These are phyloP conservation scores for Lanistes nyassanus DNA, from an alignment of 1,140 invertebrate genomes.

Conservation along the genomic window DNA sequence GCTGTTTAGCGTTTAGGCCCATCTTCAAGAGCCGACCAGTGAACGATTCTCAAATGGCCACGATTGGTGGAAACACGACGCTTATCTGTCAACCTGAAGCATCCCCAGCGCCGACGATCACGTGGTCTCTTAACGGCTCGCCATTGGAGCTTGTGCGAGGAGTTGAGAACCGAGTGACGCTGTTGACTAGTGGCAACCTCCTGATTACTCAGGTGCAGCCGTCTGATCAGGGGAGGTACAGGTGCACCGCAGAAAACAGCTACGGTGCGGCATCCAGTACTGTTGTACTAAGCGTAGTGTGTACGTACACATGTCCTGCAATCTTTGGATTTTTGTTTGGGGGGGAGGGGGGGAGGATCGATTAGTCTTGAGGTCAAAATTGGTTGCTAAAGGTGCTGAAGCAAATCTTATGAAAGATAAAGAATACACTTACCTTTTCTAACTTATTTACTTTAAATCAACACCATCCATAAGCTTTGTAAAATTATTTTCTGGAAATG, in stretches of 20 bases:
- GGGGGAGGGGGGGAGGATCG: too few relatives aligned
- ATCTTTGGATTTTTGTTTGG: constrained; percentile 15
- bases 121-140: constrained; percentile 88
- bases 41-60: constrained; percentile 88
- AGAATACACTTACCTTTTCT: too few relatives aligned
- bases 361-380: too few relatives aligned
- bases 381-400: too few relatives aligned
- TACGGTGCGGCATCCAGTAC: constrained; percentile 40
- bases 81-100: constrained; percentile 93
- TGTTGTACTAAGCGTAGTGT: constrained; percentile 39
- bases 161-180: constrained; percentile 22
- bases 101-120: constrained; percentile 79
- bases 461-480: too few relatives aligned
- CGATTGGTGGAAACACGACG: constrained; percentile 90
- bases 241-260: constrained; percentile 61
- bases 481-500: too few relatives aligned
- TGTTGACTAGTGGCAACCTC: constrained; percentile 54
- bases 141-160: too few relatives aligned
- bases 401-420: too few relatives aligned
- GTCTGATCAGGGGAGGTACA: constrained; percentile 61
- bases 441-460: too few relatives aligned
- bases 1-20: constrained; percentile 78
- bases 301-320: constrained; percentile 44
- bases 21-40: constrained; percentile 91
- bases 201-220: constrained; percentile 44